Evolutionary conservation across 2,113 vertebrate species (phyloP), one percentile per base, ranked within the genome.

Genomic region (Mastomys coucha): DNA sequence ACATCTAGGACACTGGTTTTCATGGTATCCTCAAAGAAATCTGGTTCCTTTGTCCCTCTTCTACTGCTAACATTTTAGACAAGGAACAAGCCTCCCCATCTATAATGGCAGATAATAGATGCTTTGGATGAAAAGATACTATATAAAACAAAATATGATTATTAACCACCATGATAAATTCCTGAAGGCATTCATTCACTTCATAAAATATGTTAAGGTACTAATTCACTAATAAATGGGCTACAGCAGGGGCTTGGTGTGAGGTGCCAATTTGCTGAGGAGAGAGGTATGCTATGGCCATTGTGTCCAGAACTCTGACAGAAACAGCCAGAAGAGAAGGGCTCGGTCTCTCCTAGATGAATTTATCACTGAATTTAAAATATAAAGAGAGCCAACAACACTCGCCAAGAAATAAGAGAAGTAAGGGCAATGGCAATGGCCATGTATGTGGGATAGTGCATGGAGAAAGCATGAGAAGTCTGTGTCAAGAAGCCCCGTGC

Each of bases 51-150:
- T 67, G 91, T 24, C 45, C 39, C 45, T 92, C 75, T 88, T 72
- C 75, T 91, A 89, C 39, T 95, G 67, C 82, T 93, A 69, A 95
- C 88, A 92, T 93, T 93, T 91, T 93, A 96, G 92, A 89, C 63
- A 97, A 89, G 82, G 63, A 96, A 96, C 39, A 33, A 89, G 82
- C 56, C 88, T 97, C n/a, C 42, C n/a, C 84, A 36, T 73, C 60
- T 93, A 87, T 96, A 97, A 98, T 97, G 81, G 76, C 93, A 96
- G 93, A 96, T 97, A 97, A 97, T 94, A 93, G 33, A 93, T 49
- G 91, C 82, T 93, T 97, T 81, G 96, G 95, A 96, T 88, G 92
- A 91, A 97, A 97, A 96, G 89, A 88, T 17, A 96, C 82, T 84
- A 88, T 81, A 97, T 96, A 97, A 97, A 95, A 96, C 91, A 94